Evolutionary conservation across 2,888 invertebrate genomes (phyloP), one percentile per base, ranked within the genome.

Genomic region (Aleiodes testaceus): DNA sequence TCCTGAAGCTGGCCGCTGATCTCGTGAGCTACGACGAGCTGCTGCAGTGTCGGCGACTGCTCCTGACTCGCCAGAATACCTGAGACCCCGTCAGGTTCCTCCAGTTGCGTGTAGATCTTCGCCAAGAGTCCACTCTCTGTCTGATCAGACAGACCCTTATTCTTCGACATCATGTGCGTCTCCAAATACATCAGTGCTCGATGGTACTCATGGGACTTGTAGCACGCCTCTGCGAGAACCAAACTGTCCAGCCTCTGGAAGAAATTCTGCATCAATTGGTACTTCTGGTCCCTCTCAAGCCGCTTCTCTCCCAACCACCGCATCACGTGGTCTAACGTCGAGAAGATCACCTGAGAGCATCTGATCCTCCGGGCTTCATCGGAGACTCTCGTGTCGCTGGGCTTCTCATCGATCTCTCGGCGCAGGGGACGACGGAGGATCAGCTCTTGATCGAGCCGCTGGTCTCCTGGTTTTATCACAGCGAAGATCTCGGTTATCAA

Each of bases 51-150:
- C 1, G 96, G 94, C 0, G 91, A 91, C 69, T 93, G 90, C 81
- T 95, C 92, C 75, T 95, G 90, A 12, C 94, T 93, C 65, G 93
- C 90, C 7, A 94, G 85, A 65, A 91, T 89, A 85, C 94, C 97
- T 75, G 94, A 92, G 0, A 98, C 94, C 9, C 96, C 95, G 87
- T 98, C 98, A 0, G 96, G 92, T 85, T 98, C 97, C 85, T 96
- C 94, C 74, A 98, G 86, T 73, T 94, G 91, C 0, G 95, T 94
- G 85, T 97, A 97, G 79, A 98, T 93, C 89, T 95, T 93, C 89
- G 87, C 84, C 49, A 88, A 79, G 55, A 88, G 80, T 61, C 80
- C 83, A 14, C 83, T 81, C 70, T 87, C 86, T 12, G 75, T 77
- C 7, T 78, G 72, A 72, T 85, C 85, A 2, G 85, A 84, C 2